Evolutionary conservation across 2,113 vertebrate genomes (phyloP).

Genomic region (Pseudorectes ferrugineus): DNA sequence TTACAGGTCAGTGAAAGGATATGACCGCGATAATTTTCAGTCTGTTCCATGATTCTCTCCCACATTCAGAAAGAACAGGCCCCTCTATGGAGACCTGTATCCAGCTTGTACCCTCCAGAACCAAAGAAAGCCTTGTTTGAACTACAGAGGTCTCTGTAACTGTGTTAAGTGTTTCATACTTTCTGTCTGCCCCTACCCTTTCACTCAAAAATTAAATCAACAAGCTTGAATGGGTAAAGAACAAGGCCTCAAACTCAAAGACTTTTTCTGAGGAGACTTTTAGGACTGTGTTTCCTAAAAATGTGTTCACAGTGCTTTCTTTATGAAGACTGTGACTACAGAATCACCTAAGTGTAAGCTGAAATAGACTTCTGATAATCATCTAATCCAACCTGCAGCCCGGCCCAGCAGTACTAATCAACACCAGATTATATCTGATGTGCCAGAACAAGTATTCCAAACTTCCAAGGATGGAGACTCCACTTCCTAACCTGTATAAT

Average conservation of each 20-base stretch:
- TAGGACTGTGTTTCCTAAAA: not conserved
- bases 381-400: not conserved
- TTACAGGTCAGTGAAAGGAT: not conserved
- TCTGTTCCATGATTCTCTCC: not conserved
- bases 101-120: not conserved
- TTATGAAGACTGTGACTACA: not conserved
- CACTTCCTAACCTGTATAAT: not conserved
- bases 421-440: not conserved
- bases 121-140: not conserved
- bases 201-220: not conserved
- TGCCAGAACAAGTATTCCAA: not conserved
- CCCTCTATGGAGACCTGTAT: not conserved
- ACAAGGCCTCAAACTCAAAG: not conserved
- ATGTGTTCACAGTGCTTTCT: not conserved
- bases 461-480: not conserved
- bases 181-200: not conserved
- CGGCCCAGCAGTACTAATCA: not conserved
- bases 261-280: not conserved
- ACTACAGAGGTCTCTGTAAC: not conserved
- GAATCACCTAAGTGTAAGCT: not conserved
- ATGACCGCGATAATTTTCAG: not conserved
- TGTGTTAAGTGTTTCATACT: not conserved
- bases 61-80: not conserved
- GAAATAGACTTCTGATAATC: not conserved
- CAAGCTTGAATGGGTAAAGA: not conserved